Evolutionary conservation across 2,113 vertebrate species (phyloP).

Genomic region (Pterocles burchelli): DNA sequence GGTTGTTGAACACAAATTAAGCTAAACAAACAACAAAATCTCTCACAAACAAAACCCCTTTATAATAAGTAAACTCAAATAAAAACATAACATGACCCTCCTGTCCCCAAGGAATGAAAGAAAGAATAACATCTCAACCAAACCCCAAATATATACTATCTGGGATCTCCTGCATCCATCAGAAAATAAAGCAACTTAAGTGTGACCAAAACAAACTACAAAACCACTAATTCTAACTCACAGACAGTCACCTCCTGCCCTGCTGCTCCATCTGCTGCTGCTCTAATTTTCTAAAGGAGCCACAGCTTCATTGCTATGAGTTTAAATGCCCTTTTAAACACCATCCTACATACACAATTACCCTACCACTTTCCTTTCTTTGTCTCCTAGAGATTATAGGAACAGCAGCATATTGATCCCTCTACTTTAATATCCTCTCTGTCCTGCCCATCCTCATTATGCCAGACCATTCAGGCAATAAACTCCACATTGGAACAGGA

Average conservation of each 20-base stretch:
- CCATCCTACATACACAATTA: not conserved
- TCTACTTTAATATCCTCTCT: not conserved
- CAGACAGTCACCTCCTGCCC: slow-evolving; percentile 4
- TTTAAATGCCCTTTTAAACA: not conserved
- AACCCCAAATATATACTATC: not conserved
- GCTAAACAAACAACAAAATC: not conserved
- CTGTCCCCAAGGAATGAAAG: not conserved
- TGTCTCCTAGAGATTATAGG: not conserved
- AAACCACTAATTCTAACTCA: slow-evolving; percentile 15
- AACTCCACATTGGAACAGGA: accelerated
- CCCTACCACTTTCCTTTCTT: not conserved
- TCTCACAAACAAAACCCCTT: not conserved
- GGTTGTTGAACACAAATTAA: not conserved
- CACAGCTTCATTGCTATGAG: not conserved
- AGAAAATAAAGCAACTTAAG: slow-evolving; percentile 1
- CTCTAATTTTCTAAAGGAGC: not conserved
- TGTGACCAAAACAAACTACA: slow-evolving; percentile 23
- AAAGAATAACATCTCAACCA: not conserved
- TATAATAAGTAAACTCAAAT: not conserved
- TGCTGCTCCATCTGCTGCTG: not conserved
- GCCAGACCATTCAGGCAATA: not conserved
- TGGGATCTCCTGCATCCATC: not conserved
- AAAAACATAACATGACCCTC: not conserved
- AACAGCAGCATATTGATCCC: not conserved
- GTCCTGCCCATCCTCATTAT: not conserved